Evolutionary conservation across 2,113 vertebrate genomes (phyloP).

Genomic region (Rafetus swinhoei): DNA sequence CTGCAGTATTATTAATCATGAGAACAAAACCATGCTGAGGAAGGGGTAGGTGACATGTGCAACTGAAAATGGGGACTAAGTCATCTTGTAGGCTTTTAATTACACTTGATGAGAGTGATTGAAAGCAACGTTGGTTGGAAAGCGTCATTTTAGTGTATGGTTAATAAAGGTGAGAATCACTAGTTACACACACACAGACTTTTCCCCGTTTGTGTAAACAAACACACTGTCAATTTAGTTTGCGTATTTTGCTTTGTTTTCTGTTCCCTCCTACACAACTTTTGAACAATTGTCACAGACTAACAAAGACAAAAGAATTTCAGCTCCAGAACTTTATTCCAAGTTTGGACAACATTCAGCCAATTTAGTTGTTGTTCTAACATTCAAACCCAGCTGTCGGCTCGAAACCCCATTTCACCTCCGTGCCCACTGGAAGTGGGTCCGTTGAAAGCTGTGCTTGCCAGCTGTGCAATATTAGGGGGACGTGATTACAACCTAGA

Average conservation of each 20-base stretch:
- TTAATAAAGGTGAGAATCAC: background rate
- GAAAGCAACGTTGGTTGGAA: background rate
- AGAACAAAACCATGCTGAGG: background rate
- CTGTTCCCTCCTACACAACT: slow-evolving; percentile 1
- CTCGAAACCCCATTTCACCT: slow-evolving; percentile 26
- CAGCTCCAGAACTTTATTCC: slow-evolving; percentile 26
- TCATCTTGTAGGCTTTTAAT: fast-evolving
- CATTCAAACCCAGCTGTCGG: slow-evolving; percentile 29
- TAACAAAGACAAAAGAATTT: background rate
- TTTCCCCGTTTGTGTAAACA: slow-evolving; percentile 53
- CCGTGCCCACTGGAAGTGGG: slow-evolving; percentile 64
- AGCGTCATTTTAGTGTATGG: background rate
- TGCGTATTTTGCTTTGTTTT: background rate
- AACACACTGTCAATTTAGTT: slow-evolving; percentile 37
- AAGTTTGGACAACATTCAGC: slow-evolving; percentile 33
- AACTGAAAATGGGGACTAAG: background rate
- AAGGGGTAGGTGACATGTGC: background rate
- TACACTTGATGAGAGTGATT: background rate
- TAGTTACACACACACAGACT: background rate
- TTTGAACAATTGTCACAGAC: slow-evolving; percentile 6
- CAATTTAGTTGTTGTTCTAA: background rate
- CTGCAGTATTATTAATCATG: background rate
- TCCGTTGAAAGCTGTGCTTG: slow-evolving; percentile 70
- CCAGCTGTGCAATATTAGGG: slow-evolving; percentile 73
- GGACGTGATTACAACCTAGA: slow-evolving; percentile 76